Base-by-base conservation (phyloP, 2,888 invertebrate species). In the Synanthedon andrenaeformis region DNA sequence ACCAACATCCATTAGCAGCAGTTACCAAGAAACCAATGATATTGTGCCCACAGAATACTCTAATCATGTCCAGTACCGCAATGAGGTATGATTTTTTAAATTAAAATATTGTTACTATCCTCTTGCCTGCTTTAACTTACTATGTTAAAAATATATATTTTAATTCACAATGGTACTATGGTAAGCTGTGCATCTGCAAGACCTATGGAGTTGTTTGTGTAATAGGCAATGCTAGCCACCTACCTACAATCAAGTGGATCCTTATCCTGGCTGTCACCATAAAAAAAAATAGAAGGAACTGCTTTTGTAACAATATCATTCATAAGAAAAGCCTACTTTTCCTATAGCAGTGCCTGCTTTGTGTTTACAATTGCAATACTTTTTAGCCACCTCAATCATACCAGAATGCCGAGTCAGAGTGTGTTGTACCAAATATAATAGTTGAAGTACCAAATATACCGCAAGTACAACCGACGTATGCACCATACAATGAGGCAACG, bases 391-490 rank as follows among this genome's bases (percentile, higher is more conserved):
- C 76, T 4, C 54, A 68, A 12, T 60, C 66, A 2, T 83, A 79
- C 59, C 74, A 71, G 53, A 53, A 65, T 3, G 60, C 68, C 3
- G 85, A 85, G 3, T 53, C 75, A 2, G 86, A 86, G 58, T 79
- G 82, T 63, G 83, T 86, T 48, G 86, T 87, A 0, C 86, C 86
- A 8, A 86, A 85, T 58, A 79, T 85, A 62, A 72, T 72, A 0
- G 83, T 83, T 41, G 84, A 85, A 54, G 75, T 82, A n/a, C 75
- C 81, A 0, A 79, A 69, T 50, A 42, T 65, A 3, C 63, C 69
- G 0, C 51, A 61, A 0, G 61, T 70, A 0, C 69, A 72, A 11
- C 64, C 72, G 0, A 73, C 76, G 0, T 86, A 82, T 52, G 79
- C 81, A 12, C 82, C 82, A 0, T 83, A 82, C 51, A 72, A 74